A percentile compares a stretch with the other conserved stretches of the same genome.
Conservation (phyloP, 2,797 vertebrate species). For the Diplodus sargus region DNA sequence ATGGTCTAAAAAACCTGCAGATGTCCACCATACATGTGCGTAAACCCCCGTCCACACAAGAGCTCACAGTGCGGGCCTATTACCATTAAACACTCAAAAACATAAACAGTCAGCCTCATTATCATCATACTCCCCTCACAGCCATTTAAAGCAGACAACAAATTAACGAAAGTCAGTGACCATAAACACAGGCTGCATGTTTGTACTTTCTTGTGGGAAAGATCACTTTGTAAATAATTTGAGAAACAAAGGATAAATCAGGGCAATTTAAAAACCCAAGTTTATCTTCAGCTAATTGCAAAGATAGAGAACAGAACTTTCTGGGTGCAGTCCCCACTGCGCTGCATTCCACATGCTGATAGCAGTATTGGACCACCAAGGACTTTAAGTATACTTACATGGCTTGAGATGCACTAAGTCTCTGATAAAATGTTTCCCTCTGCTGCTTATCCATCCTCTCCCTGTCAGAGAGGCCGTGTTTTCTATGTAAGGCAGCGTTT, state of each 20-base stretch:
- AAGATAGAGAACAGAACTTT: conserved; percentile 71
- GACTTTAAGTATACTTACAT: conserved; percentile 79
- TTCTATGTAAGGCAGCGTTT: conserved; percentile 32
- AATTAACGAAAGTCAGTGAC: conserved; percentile 81
- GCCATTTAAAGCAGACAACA: conserved; percentile 74
- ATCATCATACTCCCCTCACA: conserved; percentile 61
- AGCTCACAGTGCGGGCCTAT: conserved; percentile 56
- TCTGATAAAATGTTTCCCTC: conserved; percentile 80
- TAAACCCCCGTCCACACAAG: conserved; percentile 28
- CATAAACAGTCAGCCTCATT: conserved; percentile 70
- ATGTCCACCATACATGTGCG: conserved; percentile 47
- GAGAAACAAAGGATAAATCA: conserved; percentile 81
- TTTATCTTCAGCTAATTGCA: conserved; percentile 87
- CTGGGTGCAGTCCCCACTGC: conserved; percentile 68
- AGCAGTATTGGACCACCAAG: conserved; percentile 84
- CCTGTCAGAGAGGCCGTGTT: conserved; percentile 61
- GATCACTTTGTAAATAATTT: conserved; percentile 82
- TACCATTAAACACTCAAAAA: conserved; percentile 60
- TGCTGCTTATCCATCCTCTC: conserved; percentile 66
- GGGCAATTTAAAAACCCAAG: conserved; percentile 76
- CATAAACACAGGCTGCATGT: conserved; percentile 80
- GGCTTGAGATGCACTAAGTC: conserved; percentile 78
- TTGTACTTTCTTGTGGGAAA: conserved; percentile 84
- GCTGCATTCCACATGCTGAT: conserved; percentile 85
- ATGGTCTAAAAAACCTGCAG: conserved; percentile 39